Percentiles rank a stretch among this genome's conserved stretches.
Evolutionary conservation across 2,797 vertebrate species (phyloP).

Genomic region (Anguilla obscura): DNA sequence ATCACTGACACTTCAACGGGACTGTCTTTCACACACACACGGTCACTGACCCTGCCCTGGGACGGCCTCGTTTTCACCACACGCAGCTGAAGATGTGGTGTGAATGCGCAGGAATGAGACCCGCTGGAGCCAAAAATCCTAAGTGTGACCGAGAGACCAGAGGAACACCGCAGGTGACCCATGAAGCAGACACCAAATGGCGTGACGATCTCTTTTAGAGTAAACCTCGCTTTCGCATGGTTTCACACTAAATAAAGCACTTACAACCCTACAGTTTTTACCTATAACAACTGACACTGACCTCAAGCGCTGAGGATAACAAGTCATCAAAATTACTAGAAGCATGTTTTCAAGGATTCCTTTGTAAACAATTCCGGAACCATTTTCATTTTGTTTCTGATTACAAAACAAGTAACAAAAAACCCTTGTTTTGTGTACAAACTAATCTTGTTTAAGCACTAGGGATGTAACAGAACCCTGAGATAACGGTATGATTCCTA

Average conservation of each 20-base stretch:
- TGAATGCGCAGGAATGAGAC: neutral
- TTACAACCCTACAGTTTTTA: no score
- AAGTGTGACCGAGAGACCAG: neutral
- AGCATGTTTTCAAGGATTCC: neutral
- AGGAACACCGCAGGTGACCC: neutral
- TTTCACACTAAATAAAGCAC: no score
- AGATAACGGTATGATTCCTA: no score
- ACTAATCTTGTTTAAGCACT: no score
- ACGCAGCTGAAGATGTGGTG: neutral
- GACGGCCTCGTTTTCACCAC: neutral
- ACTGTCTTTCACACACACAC: neutral
- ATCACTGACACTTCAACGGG: neutral
- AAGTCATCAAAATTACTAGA: neutral
- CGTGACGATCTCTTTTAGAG: no score
- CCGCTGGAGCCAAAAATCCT: neutral
- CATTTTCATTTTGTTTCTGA: no score
- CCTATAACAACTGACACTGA: no score
- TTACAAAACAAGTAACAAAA: no score
- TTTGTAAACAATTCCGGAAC: neutral
- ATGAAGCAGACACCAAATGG: conserved; percentile 16
- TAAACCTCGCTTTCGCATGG: no score
- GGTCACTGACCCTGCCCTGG: neutral
- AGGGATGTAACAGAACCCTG: no score
- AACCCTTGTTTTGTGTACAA: no score
- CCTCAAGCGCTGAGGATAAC: no score